Evolutionary conservation across 2,888 invertebrate species (phyloP), one percentile per base, ranked within the genome.

Genomic region (Lacanobia oleracea): DNA sequence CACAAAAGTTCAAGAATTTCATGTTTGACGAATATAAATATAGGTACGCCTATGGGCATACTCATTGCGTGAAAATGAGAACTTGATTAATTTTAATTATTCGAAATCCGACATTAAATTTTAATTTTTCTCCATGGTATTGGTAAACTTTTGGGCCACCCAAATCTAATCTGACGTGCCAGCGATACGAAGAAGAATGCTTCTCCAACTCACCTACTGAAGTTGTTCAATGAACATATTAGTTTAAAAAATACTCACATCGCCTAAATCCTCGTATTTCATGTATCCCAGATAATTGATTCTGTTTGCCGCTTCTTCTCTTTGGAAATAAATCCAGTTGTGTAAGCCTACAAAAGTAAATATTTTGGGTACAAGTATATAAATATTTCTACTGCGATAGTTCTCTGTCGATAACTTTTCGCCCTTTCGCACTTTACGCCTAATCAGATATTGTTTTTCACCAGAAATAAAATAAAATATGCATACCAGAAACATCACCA

Each of bases 251-350:
- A 57, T 9, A 83, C 97, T 97, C 93, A 98, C 98, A 88, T 97
- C 97, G 88, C 97, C 97, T 59, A 98, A 92, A 87, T 97, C 97
- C 59, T 97, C 83, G 88, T 97, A 97, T 88, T 97, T 97, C 82
- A 98, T 93, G 87, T 98, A 98, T 18, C 98, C 98, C 84, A 98
- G 96, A 93, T 98, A 98, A 92, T 98, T 97, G 1, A 97, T 96
- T 57, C 96, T 95, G 66, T 97, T 97, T 0, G 97, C 97, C 56
- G 94, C 90, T 94, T 99, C 99, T 93, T 98, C 97, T 73, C 97
- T 97, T 70, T 97, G 96, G 87, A 98, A 98, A 92, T 98, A 98
- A 45, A 99, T 96, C 99, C 99, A 99, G 91, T 98, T 99, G 92
- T 99, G 99, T 80, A 99, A 96, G 12, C 99, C 99, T 90, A 94